Evolutionary conservation across 2,113 vertebrate species (phyloP).

Genomic region (Cyrtonyx montezumae): DNA sequence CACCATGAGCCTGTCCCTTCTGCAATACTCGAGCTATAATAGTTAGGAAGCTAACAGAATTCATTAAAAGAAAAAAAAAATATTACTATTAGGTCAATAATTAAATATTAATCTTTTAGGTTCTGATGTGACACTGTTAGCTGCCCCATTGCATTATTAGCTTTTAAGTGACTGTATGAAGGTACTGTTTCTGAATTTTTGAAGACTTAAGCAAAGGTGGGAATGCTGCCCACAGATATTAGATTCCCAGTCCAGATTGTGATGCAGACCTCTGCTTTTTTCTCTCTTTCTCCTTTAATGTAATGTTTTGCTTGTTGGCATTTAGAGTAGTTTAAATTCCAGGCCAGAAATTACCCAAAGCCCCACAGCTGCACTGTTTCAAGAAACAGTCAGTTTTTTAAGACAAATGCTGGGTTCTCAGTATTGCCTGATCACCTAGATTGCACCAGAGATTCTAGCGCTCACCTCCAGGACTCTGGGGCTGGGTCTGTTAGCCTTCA

Average conservation of each 20-base stretch:
- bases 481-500: neutral
- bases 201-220: neutral
- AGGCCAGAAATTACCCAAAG: neutral
- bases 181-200: neutral
- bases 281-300: neutral
- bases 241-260: neutral
- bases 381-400: neutral
- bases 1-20: neutral
- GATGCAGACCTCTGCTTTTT: neutral
- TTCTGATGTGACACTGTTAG: too few relatives aligned
- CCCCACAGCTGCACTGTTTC: neutral
- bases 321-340: neutral
- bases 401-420: neutral
- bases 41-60: neutral
- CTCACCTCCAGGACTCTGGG: neutral
- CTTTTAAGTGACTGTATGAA: neutral
- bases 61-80: neutral
- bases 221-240: neutral
- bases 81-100: neutral
- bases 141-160: neutral
- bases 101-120: neutral
- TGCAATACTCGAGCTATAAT: neutral
- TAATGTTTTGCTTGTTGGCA: neutral
- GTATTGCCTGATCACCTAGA: neutral
- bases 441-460: neutral